Percentiles rank a stretch among this genome's conserved stretches.
These are phyloP conservation scores for Eugnorisma glareosa DNA, from an alignment of 2,888 invertebrate species.

Conservation along the genomic window DNA sequence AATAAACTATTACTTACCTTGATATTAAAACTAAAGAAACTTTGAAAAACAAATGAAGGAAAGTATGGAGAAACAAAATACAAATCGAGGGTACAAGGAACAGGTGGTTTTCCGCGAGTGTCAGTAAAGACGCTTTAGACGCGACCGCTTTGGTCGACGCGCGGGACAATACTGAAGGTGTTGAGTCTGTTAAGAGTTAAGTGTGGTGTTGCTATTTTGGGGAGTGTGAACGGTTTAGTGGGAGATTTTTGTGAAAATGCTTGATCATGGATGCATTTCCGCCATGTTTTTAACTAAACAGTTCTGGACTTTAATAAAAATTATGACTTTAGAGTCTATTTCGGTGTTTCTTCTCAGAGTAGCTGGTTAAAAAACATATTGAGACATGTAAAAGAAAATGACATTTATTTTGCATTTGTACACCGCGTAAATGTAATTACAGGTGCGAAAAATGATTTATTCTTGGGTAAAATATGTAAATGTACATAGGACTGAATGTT, in stretches of 20 bases:
- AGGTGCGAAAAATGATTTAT: no score
- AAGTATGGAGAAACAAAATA: slow-evolving; percentile 10
- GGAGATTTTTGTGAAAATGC: background rate
- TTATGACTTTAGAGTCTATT: background rate
- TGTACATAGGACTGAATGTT: no score
- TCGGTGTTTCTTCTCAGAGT: no score
- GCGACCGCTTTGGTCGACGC: slow-evolving; percentile 6
- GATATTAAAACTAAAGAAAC: background rate
- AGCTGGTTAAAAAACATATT: no score
- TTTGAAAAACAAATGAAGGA: background rate
- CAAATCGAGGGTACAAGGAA: slow-evolving; percentile 2
- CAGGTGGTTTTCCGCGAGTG: slow-evolving; percentile 46
- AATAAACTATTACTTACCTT: slow-evolving; percentile 6
- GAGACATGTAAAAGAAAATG: no score
- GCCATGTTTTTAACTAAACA: background rate
- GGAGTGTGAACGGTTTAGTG: background rate
- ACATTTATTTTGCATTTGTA: no score
- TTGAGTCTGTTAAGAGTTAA: background rate
- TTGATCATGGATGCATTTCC: background rate
- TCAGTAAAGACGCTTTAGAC: background rate
- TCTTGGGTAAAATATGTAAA: no score
- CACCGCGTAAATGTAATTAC: no score
- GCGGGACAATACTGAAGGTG: slow-evolving; percentile 24
- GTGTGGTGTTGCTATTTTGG: slow-evolving; percentile 14
- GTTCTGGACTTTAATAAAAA: background rate